Evolutionary conservation across 2,888 invertebrate genomes (phyloP).

Genomic region (Machimus rusticus): DNA sequence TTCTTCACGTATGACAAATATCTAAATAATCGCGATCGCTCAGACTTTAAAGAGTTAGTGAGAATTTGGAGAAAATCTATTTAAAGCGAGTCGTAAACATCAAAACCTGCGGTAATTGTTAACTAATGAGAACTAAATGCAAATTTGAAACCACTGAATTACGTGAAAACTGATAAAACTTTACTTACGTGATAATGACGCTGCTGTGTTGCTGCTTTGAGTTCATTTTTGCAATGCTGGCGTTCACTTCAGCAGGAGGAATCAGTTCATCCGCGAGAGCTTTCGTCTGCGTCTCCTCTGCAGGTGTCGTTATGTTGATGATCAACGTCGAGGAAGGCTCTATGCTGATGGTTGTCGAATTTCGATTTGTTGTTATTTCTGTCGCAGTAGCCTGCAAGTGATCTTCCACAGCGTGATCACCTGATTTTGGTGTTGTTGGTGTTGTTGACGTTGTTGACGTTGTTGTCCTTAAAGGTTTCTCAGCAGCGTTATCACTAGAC

Average conservation of each 20-base stretch:
- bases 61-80: not conserved
- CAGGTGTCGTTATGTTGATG: not conserved
- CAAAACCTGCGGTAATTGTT: not conserved
- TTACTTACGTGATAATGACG: slow-evolving; percentile 49
- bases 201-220: slow-evolving; percentile 40
- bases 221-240: slow-evolving; percentile 50
- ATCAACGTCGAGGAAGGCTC: not conserved
- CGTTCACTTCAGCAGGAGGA: slow-evolving; percentile 57
- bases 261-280: slow-evolving; percentile 42
- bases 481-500: not conserved
- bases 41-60: not conserved
- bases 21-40: not conserved
- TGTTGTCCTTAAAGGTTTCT: not conserved
- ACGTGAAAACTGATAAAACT: not conserved
- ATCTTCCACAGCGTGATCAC: not conserved
- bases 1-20: not conserved
- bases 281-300: not conserved
- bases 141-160: not conserved
- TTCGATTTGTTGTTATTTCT: not conserved
- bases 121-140: not conserved
- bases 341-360: not conserved
- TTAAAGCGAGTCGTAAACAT: not conserved
- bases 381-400: not conserved
- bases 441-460: not conserved
- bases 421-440: not conserved